phyloP scores from a whole-genome alignment of 1,140 invertebrate genomes.

The Saccostrea cuccullata region DNA sequence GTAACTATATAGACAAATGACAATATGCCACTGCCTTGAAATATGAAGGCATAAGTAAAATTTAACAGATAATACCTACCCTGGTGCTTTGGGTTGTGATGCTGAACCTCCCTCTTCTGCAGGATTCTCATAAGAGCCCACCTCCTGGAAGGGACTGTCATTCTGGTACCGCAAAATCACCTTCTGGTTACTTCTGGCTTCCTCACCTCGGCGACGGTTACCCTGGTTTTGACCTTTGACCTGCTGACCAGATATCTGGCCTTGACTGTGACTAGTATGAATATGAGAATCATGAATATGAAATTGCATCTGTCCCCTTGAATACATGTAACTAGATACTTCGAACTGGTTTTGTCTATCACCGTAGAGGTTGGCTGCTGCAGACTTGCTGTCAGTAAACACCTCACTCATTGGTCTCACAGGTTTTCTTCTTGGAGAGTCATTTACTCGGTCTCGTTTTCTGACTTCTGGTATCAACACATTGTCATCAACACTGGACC shows the following conservation, averaged over 20 bases:
- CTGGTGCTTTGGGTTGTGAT: conserved; percentile 46
- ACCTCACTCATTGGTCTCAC: conserved; percentile 66
- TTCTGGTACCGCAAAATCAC: conserved; percentile 66
- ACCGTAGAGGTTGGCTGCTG: conserved; percentile 45
- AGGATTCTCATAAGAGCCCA: conserved; percentile 48
- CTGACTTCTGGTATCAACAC: conserved; percentile 51
- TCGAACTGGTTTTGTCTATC: conserved; percentile 47
- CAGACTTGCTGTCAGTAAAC: conserved; percentile 55
- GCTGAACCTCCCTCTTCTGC: conserved; percentile 21
- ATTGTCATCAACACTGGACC: conserved; percentile 67
- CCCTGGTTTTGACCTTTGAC: conserved; percentile 17
- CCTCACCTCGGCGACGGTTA: conserved; percentile 34
- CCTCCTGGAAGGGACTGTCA: conserved; percentile 65
- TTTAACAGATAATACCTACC: conserved; percentile 35
- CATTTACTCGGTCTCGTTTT: conserved; percentile 46
- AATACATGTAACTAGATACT: conserved; percentile 64
- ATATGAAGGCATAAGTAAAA: too few species aligned
- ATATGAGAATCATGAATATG: conserved; percentile 30
- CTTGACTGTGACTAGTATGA: conserved; percentile 39
- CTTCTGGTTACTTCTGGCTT: conserved; percentile 15
- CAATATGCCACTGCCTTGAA: neutral
- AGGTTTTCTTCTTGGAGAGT: conserved; percentile 60
- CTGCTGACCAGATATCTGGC: conserved; percentile 30
- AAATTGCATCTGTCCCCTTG: conserved; percentile 54
- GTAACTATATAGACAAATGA: neutral